Base-by-base conservation (phyloP, 2,888 invertebrate species). In the Drosophila koepferae region DNA sequence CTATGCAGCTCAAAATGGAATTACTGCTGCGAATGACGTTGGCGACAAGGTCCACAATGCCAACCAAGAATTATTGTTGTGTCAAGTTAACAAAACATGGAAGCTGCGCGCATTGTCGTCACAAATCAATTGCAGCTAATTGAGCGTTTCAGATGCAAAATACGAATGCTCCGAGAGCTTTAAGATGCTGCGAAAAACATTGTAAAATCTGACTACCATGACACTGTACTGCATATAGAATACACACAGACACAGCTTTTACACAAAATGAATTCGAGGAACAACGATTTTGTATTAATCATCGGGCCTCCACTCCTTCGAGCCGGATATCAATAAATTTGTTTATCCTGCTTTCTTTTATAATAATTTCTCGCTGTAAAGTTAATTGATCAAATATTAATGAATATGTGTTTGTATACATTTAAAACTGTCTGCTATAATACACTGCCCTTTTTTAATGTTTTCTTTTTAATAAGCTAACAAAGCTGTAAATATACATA, bases 81-180 rank as follows among this genome's bases (percentile, higher is more conserved):
- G 43, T 54, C 68, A 81, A 73, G 60, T 72, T 67, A 38, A 34
- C 18, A 51, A 54, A 40, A 54, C 63, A 49, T 67, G 56, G 40
- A 71, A 77, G 78, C 72, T 63, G 66, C 38, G 56, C 58, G 36
- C 63, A 70, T 71, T 64, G 73, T 66, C 70, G 71, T 72, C 80
- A 77, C 80, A 80, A 86, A 83, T 88, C 89, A 88, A 88, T 86
- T 82, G 72, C 59, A 76, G 59, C 56, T 76, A 66, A 76, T 76
- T 75, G 72, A 28, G 20, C 46, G n/a, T 12, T 20, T 49, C n/a
- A 70, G 48, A 48, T 23, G 48, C 16, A 38, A 43, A 34, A 41
- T 12, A 23, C 18, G 51, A 53, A 12, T 14, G 51, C 51, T 43
- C 23, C 34, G 7, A 38, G 28, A 10, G 41, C 18, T 6, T 16